These are phyloP conservation scores for Eupeodes latifasciatus DNA, from an alignment of 2,888 invertebrate species.

Conservation along the genomic window DNA sequence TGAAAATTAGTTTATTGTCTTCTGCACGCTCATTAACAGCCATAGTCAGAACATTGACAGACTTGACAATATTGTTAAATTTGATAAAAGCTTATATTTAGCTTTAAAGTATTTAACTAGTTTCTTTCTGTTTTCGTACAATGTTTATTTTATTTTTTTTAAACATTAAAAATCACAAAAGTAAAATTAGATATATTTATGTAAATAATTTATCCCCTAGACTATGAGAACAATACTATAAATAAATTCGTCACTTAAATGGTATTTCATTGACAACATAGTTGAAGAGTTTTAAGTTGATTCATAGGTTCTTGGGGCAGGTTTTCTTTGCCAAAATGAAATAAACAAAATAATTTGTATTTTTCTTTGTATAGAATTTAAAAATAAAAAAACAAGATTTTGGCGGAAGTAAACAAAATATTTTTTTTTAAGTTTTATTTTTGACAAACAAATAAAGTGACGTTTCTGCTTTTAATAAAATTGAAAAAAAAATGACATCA, in stretches of 20 bases:
- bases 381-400: background rate
- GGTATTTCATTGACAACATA: constrained; percentile 3
- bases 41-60: no score
- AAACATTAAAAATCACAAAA: no score
- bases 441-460: background rate
- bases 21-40: no score
- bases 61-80: no score
- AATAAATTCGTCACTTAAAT: background rate
- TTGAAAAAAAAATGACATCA: no score
- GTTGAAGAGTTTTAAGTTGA: background rate
- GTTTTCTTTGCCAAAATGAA: background rate
- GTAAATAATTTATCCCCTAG: background rate
- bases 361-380: background rate
- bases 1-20: no score
- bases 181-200: no score
- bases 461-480: no score
- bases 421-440: background rate
- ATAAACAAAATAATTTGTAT: background rate
- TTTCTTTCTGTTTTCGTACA: no score
- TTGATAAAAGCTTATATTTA: no score
- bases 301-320: background rate
- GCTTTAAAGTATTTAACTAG: no score
- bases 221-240: background rate
- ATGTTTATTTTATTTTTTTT: no score
- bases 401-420: background rate